Percentiles rank a stretch among this genome's conserved stretches.
Conservation (phyloP, 2,888 invertebrate genomes). For the Cephonodes hylas region DNA sequence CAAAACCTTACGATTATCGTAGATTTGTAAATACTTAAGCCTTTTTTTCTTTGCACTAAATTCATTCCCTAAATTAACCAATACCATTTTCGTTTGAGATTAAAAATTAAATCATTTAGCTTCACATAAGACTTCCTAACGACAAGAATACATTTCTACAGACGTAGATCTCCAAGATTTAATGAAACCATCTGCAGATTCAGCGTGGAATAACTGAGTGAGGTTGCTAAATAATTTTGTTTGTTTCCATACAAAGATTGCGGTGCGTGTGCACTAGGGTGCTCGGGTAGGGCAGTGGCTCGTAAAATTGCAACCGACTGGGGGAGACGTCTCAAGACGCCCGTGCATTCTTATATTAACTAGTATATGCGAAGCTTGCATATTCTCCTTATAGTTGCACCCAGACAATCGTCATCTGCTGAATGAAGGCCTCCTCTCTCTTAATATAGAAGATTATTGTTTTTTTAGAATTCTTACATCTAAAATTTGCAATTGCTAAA, state of each 20-base stretch:
- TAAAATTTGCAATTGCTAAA: too few species aligned
- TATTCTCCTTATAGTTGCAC: constrained; percentile 20
- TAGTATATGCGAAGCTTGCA: constrained; percentile 38
- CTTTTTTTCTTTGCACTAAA: too few species aligned
- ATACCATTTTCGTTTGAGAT: too few species aligned
- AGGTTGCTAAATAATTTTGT: constrained; percentile 31
- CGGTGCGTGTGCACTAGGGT: constrained; percentile 48
- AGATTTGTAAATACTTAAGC: too few species aligned
- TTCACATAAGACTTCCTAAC: too few species aligned
- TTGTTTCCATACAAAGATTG: constrained; percentile 46
- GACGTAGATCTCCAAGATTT: neutral
- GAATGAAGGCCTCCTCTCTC: too few species aligned
- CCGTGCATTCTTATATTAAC: constrained; percentile 68
- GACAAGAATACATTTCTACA: too few species aligned
- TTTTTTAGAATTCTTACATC: too few species aligned
- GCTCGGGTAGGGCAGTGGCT: constrained; percentile 60
- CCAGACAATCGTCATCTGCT: neutral
- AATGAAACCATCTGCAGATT: neutral
- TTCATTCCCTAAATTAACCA: too few species aligned
- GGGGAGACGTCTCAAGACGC: constrained; percentile 76
- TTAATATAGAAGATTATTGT: too few species aligned
- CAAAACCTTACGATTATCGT: too few species aligned
- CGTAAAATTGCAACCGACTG: constrained; percentile 78
- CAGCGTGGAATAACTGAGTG: constrained; percentile 8
- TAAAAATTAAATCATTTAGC: too few species aligned